Conservation (phyloP, 1,140 invertebrate genomes). For the Platorchestia sp. region DNA sequence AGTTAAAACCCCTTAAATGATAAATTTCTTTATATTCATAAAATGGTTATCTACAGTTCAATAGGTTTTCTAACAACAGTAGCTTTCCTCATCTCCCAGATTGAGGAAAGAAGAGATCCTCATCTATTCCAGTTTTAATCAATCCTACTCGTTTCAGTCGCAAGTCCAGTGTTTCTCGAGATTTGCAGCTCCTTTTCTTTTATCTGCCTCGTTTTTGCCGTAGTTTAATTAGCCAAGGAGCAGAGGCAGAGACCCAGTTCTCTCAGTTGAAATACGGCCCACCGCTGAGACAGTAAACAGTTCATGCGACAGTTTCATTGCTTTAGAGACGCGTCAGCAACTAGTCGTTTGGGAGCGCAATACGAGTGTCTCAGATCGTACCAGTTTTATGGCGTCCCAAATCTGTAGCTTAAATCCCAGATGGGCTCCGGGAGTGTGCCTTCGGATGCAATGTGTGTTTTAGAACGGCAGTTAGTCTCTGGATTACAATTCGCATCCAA, state of each 20-base stretch:
- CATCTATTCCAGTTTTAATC: not conserved
- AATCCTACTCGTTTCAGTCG: not conserved
- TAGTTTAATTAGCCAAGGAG: not conserved
- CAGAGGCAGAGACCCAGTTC: not conserved
- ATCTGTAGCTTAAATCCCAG: conserved; percentile 17
- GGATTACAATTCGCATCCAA: not conserved
- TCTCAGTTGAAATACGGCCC: not conserved
- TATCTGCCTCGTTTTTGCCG: not conserved
- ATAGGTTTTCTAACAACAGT: not conserved
- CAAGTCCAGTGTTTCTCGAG: not conserved
- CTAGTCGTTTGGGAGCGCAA: not conserved
- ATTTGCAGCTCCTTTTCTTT: not conserved
- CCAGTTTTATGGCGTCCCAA: not conserved
- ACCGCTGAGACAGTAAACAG: not conserved
- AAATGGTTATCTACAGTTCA: not conserved
- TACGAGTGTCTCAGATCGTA: not conserved
- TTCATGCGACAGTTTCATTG: conserved; percentile 28
- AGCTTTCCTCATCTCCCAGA: not conserved
- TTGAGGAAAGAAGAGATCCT: not conserved
- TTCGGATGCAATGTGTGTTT: not conserved
- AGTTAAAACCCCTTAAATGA: not conserved
- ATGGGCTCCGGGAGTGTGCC: not conserved
- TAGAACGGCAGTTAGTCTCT: not conserved
- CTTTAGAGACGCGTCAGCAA: not conserved
- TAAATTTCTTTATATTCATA: not conserved